Evolutionary conservation across 2,113 vertebrate genomes (phyloP).

Genomic region (Mionectes macconnelli): DNA sequence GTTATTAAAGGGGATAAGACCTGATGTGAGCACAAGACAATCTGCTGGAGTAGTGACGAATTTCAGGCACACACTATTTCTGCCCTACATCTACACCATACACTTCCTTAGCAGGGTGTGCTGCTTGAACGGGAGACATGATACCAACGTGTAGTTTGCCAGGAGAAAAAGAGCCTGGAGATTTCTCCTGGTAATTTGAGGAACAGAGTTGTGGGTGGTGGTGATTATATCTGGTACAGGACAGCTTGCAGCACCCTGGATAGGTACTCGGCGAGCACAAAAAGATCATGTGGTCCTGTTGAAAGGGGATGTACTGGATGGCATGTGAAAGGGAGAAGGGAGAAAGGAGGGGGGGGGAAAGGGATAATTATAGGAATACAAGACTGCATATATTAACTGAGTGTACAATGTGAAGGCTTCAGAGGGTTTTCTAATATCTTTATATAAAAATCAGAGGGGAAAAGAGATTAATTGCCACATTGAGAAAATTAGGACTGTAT

Average conservation of each 20-base stretch:
- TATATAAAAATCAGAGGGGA: background rate
- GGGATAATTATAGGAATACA: constrained; percentile 5
- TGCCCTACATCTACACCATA: background rate
- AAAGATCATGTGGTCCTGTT: background rate
- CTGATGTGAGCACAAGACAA: background rate
- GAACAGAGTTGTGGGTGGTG: background rate
- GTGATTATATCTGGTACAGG: background rate
- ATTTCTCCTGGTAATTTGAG: background rate
- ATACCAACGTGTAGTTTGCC: background rate
- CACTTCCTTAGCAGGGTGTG: background rate
- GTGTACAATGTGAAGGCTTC: background rate
- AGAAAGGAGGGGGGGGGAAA: background rate
- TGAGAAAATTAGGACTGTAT: constrained; percentile 39
- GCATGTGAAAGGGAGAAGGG: background rate
- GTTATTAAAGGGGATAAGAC: background rate
- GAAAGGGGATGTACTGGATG: background rate
- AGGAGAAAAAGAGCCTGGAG: background rate
- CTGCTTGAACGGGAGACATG: background rate
- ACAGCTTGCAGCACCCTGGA: background rate
- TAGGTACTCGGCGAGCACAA: background rate
- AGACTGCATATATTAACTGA: constrained; percentile 6
- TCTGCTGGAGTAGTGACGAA: background rate
- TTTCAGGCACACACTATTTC: background rate
- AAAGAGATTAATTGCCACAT: constrained; percentile 32
- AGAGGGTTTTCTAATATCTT: constrained; percentile 25